Percentiles rank a stretch among this genome's conserved stretches.
These are phyloP conservation scores for Mustela lutreola DNA, from an alignment of 2,113 vertebrate species.

Conservation along the genomic window DNA sequence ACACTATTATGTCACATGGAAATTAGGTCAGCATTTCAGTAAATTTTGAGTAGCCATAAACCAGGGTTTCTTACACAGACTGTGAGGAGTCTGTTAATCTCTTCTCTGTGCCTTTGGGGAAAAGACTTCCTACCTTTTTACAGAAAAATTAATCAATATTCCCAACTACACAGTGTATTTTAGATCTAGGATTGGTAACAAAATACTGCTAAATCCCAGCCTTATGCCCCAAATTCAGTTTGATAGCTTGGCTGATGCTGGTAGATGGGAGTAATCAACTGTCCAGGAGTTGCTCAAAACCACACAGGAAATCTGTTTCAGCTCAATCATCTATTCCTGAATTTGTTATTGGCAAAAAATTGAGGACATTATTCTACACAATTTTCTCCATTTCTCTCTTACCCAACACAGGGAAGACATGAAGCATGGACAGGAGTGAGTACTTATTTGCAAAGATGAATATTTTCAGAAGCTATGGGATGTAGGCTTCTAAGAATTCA, in stretches of 20 bases:
- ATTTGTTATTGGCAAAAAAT: slow-evolving; percentile 32
- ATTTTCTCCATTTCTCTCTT: slow-evolving; percentile 25
- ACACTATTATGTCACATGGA: not conserved
- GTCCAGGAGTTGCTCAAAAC: not conserved
- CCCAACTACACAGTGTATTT: not conserved
- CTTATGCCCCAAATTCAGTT: not conserved
- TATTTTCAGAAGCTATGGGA: not conserved
- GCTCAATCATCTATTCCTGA: slow-evolving; percentile 20
- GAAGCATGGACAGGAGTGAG: not conserved
- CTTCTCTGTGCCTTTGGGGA: not conserved
- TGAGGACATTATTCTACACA: not conserved
- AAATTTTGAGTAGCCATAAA: slow-evolving; percentile 34
- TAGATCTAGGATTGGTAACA: not conserved
- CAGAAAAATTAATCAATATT: slow-evolving; percentile 1
- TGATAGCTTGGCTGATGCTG: slow-evolving; percentile 5
- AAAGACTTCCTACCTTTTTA: slow-evolving; percentile 16
- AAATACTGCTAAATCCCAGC: not conserved
- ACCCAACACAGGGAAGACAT: not conserved
- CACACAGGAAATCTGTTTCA: not conserved
- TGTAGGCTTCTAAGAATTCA: not conserved
- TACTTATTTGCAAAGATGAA: slow-evolving; percentile 43
- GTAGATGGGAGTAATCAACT: not conserved
- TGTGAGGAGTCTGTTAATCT: slow-evolving; percentile 26
- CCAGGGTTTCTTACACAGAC: not conserved
- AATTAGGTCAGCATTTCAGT: not conserved